Base-by-base conservation (phyloP, 2,797 vertebrate genomes). In the Brotula barbata region DNA sequence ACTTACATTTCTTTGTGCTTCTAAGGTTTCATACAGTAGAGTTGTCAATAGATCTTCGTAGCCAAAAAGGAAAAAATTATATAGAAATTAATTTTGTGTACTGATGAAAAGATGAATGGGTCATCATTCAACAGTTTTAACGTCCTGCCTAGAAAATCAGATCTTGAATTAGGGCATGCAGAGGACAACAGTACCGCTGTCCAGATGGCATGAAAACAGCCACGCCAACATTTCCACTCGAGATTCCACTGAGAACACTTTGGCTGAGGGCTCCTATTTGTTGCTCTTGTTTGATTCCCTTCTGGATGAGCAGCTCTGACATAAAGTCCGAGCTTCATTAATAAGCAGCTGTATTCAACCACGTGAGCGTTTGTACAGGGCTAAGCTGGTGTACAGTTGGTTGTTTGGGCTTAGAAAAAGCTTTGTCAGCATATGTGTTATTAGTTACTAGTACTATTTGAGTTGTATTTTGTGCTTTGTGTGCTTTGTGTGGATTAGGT, bases 131-230 rank as follows among this genome's bases (percentile, higher is more conserved):
- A 16, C 19, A 12, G 19, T 2, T 34, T 25, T 68, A 67, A 70
- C 81, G 79, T 50, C 19, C 37, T 56, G 65, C 61, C 46, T 36
- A 28, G 42, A 62, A 61, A 65, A 72, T 70, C 34, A 22, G 67
- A 61, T 75, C 51, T 52, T 66, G 47, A 61, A 58, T 8, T 31
- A 39, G 19, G 41, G 8, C 23, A 57, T 6, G 3, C 45, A 3
- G 52, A 62, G 66, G 59, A 85, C 80, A 84, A 75, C 75, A 64
- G 47, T 40, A 51, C 60, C 53, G 64, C 73, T 76, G 77, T 85
- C 69, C 74, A 78, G 49, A 71, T 77, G 73, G 51, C 68, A 66
- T 51, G 37, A 45, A 71, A 69, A 62, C 75, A 67, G 52, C 68
- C 54, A 43, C 14, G 45, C 69, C 25, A 28, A 28, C 25, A 28